Base-by-base conservation (phyloP, 2,113 vertebrate genomes). In the Corydoras maculifer region DNA sequence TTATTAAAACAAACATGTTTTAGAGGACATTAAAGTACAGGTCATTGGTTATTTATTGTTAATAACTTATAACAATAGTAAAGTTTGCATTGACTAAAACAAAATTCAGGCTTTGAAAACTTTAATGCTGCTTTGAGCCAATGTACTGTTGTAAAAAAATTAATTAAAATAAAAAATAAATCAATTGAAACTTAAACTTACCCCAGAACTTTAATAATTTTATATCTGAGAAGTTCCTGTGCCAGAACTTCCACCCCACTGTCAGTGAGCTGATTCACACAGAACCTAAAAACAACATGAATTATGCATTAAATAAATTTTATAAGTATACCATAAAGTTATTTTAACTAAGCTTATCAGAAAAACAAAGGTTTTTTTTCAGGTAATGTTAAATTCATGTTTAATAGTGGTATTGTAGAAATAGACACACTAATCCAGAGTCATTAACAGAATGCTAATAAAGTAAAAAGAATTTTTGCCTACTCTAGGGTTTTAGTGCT, bases 211-310 rank as follows among this genome's bases (percentile, higher is more conserved):
- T 86, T 84, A 61, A 98, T 81, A 18, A 97, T 84, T 78, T 86
- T 92, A 81, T 95, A 87, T 79, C 91, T 96, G 73, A 91, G 91
- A 78, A 98, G 87, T 65, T 96, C 96, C 77, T 94, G 91, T 5
- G 87, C 91, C 15, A 98, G 85, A 71, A 97, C 89, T 84, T 90
- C 92, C 0, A 90, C 86, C 0, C 94, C 93, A 0, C 86, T 84
- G 83, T 98, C 96, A 0, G 94, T 91, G 61, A 98, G 84, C 76
- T 93, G 91, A 81, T 98, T 98, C 48, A 97, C 95, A 32, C 88
- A 92, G 62, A 98, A 89, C 78, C 96, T 98, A 85, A 58, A 77
- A 77, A 4, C 53, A 11, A 76, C 11, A 54, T 43, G 7, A 43
- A 43, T 43, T 43, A 43, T 43, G 35, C 35, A 43, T 43, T 43